Evolutionary conservation across 2,888 invertebrate species (phyloP), one percentile per base, ranked within the genome.

Genomic region (Brenthis ino): DNA sequence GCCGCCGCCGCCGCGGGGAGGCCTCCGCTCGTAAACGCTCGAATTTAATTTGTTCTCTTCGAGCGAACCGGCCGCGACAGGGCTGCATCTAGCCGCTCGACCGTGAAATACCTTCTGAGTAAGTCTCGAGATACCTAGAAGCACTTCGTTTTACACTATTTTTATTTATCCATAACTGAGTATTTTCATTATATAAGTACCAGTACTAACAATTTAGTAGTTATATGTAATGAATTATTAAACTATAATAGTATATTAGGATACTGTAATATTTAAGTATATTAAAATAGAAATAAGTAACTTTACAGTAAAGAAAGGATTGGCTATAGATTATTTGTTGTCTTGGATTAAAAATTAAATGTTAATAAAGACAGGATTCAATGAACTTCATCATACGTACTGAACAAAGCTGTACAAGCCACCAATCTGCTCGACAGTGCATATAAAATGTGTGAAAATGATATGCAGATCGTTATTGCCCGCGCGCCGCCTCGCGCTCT

Each of bases 41-140:
- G 67, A 56, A 61, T 69, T 71, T 64, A 71, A 69, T 69, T 69
- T 69, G 69, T 69, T 71, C 66, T 53, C 68, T 65, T 51, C 64
- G n/a, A 63, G 24, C 43, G 63, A 55, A 43, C 60, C 60, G 16
- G n/a, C n/a, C 14, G 48, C 47, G 67, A 67, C 67, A 67, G 67
- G 67, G 61, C 61, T 67, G 67, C 61, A 37, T 63, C 60, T 48
- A 50, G 60, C 33, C 60, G 48, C 54, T 55, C 58, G 58, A 16
- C 57, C 66, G 66, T 66, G 66, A 66, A 66, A 66, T 60, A 48
- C 60, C 60, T 66, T 66, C 14, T 48, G 66, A 66, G 55, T 55
- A 33, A 33, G n/a, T 16, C 60, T 50, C 24, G 47, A 47, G 24
- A 48, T 60, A 60, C 48, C 48, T 60, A 60, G 50, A 60, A 60